Base-by-base conservation (phyloP, 1,140 invertebrate genomes). In the Lordiphosa collinella region DNA sequence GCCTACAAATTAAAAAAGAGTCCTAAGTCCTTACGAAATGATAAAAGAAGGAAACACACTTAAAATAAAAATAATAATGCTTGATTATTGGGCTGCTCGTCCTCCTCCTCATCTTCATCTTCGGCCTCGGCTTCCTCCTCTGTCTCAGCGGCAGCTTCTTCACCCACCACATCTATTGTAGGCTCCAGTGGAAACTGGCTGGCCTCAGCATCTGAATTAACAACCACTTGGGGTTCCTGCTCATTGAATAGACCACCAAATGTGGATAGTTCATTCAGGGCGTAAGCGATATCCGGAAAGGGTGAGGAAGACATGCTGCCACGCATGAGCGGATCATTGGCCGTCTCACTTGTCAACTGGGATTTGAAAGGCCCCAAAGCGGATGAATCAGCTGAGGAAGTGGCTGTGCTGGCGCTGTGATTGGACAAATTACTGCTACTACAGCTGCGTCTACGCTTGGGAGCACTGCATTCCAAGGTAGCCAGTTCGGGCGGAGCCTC, bases 391-490 rank as follows among this genome's bases (percentile, higher is more conserved):
- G 41, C 22, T 12, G 41, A 44, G 50, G 76, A 75, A 35, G 52
- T 67, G 18, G 55, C 48, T 31, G 54, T 29, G 44, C n/a, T 69
- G 29, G 69, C 50, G 16, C 70, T 75, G 31, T 53, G 58, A 29
- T 47, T 69, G 40, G 71, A 74, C 31, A 52, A 50, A 46, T 69
- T 64, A 9, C 71, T 82, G 35, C 75, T 60, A 60, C 66, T 80
- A 36, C 54, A 52, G 35, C 40, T 70, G 1, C 57, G 52, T 0
- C 76, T 47, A 0, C 75, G 65, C 38, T 80, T 80, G 5, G 40
- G 51, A 4, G 29, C 32, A 37, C 40, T 71, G 48, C 34, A 34
- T 7, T 61, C 43, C 43, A 38, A 7, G 1, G 22, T 32, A 8
- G 16, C 9, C 22, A 37, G 16, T 22, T 34, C 34, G 3, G 59